A percentile compares a stretch with the other conserved stretches of the same genome.
These are phyloP conservation scores for Myotis davidii DNA, from an alignment of 2,113 vertebrate genomes.

Conservation along the genomic window DNA sequence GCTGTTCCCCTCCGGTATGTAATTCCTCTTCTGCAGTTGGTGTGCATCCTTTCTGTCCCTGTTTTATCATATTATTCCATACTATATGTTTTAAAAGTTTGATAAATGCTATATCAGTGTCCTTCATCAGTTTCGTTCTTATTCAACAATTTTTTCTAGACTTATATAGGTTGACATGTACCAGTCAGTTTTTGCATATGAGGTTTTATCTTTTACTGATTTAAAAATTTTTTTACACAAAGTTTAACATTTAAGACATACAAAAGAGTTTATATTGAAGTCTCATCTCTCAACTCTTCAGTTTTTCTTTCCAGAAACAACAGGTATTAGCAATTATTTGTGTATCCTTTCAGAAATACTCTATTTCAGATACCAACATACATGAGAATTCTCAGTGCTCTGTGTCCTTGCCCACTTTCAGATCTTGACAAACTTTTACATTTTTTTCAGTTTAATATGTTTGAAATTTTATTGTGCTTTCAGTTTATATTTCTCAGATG, in stretches of 20 bases:
- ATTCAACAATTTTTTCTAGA: neutral
- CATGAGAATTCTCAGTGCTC: neutral
- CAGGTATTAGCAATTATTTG: neutral
- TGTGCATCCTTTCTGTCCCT: neutral
- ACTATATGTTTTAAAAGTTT: neutral
- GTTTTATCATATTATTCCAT: neutral
- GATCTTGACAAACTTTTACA: neutral
- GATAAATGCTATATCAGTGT: neutral
- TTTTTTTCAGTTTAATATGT: neutral
- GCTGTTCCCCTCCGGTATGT: neutral
- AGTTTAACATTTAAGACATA: neutral
- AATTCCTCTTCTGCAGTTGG: neutral
- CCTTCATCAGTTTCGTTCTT: neutral
- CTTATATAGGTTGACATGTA: neutral
- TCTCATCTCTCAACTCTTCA: neutral
- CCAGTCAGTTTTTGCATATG: neutral
- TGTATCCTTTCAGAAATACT: neutral
- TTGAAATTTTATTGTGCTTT: constrained; percentile 8
- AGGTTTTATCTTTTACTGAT: neutral
- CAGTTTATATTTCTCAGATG: constrained; percentile 13
- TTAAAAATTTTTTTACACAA: neutral
- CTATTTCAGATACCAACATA: neutral
- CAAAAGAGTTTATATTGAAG: neutral
- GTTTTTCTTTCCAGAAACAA: neutral
- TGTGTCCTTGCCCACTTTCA: neutral